Evolutionary conservation across 2,797 vertebrate species (phyloP), one percentile per base, ranked within the genome.

Genomic region (Malurus splendens): DNA sequence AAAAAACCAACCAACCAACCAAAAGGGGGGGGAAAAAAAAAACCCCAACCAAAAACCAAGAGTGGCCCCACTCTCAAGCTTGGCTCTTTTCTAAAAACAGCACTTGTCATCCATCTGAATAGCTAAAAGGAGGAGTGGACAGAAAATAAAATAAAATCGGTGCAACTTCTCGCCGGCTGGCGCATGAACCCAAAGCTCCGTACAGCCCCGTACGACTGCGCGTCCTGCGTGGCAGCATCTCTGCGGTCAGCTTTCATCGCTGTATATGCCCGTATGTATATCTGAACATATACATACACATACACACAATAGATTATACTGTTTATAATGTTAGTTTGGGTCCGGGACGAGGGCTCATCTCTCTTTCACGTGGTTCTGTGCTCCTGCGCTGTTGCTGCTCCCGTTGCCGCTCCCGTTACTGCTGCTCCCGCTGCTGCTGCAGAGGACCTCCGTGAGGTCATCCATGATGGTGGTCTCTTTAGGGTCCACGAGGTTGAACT

Each of bases 391-490:
- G 88, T 94, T 82, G 71, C 94, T 90, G 88, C 94, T 82, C 14
- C 96, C 93, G 2, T 95, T 98, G 95, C 97, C 97, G 5, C 98
- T 98, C 9, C 94, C 84, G 0, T 95, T 96, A 64, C 96, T 95
- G 68, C 92, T 94, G 61, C 90, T 90, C 47, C 96, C 94, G 68
- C 96, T 95, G 27, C 97, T 97, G 92, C 97, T 97, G 97, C 98
- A 99, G 96, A 99, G 98, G 97, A 98, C 97, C 97, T 99, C 99
- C 1, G 98, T 98, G 97, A 99, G 98, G 98, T 99, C 99, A 44
- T 99, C 99, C 99, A 99, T 99, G 98, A 99, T 97, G 95, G 98
- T 98, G 94, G 98, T 99, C 97, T 99, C 99, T 98, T 99, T 99
- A 97, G 98, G 98, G 97, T 99, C 99, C 85, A 99, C 98, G 97